phyloP scores from a whole-genome alignment of 2,888 invertebrate species.

The Meiosimyza decipiens region DNA sequence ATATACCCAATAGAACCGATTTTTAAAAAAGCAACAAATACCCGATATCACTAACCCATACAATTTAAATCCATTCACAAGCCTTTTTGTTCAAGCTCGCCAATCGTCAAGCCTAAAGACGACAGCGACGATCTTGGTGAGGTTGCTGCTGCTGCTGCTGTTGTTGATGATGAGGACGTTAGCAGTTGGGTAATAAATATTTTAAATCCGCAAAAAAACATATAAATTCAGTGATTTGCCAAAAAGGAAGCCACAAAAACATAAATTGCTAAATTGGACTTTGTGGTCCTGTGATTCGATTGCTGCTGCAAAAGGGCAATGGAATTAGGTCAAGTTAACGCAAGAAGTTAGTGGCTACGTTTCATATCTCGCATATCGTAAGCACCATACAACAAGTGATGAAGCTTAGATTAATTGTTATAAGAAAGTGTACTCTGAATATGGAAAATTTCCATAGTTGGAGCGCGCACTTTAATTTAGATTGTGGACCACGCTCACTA shows the following conservation, averaged over 20 bases:
- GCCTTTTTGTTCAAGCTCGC: too few relatives aligned
- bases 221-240: slow-evolving; percentile 65
- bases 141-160: slow-evolving; percentile 49
- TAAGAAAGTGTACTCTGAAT: not conserved
- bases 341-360: slow-evolving; percentile 17
- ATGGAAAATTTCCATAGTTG: not conserved
- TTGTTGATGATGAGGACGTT: slow-evolving; percentile 34
- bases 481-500: too few relatives aligned
- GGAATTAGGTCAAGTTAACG: slow-evolving; percentile 33
- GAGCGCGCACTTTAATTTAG: too few relatives aligned
- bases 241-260: slow-evolving; percentile 49
- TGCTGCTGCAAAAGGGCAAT: not conserved
- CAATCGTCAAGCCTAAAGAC: too few relatives aligned
- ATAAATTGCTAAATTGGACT: slow-evolving; percentile 51
- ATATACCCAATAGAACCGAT: too few relatives aligned
- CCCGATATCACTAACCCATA: too few relatives aligned
- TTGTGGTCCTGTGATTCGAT: slow-evolving; percentile 6
- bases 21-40: too few relatives aligned
- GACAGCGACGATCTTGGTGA: slow-evolving; percentile 26
- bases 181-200: slow-evolving; percentile 59
- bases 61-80: too few relatives aligned
- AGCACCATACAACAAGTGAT: slow-evolving; percentile 9
- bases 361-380: too few relatives aligned
- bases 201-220: slow-evolving; percentile 61
- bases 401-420: slow-evolving; percentile 28